These are phyloP conservation scores for Upupa epops DNA, from an alignment of 2,113 vertebrate genomes.

Conservation along the genomic window DNA sequence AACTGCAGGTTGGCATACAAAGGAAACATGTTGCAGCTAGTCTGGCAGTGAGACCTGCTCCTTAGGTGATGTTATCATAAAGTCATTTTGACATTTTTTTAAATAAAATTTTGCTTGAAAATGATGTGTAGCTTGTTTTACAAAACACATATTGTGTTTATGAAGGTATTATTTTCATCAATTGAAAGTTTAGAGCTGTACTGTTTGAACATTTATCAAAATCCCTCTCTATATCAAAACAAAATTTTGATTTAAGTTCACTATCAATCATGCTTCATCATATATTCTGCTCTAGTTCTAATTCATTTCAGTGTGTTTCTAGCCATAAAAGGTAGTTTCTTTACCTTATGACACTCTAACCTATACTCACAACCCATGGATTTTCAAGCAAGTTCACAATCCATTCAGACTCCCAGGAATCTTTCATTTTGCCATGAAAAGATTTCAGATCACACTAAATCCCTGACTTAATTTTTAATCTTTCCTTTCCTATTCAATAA, in stretches of 20 bases:
- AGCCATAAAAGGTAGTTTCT: not conserved
- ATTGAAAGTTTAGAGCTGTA: not conserved
- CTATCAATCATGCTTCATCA: not conserved
- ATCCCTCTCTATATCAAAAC: not conserved
- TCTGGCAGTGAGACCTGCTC: not conserved
- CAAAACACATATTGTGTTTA: not conserved
- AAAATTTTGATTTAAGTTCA: not conserved
- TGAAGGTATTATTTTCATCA: not conserved
- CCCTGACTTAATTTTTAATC: not conserved
- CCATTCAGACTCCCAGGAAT: not conserved
- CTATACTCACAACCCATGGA: not conserved
- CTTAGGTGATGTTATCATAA: not conserved
- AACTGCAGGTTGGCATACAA: not conserved
- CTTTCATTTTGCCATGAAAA: not conserved
- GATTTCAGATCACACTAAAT: not conserved
- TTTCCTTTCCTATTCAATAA: not conserved
- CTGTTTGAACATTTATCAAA: not conserved
- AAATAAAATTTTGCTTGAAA: conserved; percentile 11
- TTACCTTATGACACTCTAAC: not conserved
- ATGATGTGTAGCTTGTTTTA: not conserved
- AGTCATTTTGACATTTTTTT: conserved; percentile 20
- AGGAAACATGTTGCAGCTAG: not conserved
- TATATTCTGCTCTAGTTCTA: not conserved
- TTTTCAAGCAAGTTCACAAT: not conserved
- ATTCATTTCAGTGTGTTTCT: not conserved